Evolutionary conservation across 2,113 vertebrate genomes (phyloP).

Genomic region (Athene cunicularia): DNA sequence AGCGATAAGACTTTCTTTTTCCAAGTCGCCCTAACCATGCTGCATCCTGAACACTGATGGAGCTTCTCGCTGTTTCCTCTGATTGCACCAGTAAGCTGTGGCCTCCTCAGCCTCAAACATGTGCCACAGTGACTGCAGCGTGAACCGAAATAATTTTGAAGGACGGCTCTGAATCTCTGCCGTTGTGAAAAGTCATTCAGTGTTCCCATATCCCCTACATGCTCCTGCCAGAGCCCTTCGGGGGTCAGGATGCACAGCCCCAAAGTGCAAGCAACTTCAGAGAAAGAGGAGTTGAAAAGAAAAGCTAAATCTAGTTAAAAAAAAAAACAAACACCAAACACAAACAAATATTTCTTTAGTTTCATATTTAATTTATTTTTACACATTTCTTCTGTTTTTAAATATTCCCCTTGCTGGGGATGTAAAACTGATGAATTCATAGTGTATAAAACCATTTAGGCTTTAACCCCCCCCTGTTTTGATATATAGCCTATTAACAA

Average conservation of each 20-base stretch:
- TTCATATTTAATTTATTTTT: background rate
- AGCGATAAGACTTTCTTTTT: background rate
- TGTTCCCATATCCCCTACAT: background rate
- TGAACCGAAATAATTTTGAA: background rate
- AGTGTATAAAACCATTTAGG: background rate
- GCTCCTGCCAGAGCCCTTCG: background rate
- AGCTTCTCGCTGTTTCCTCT: background rate
- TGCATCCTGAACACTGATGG: background rate
- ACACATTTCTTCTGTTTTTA: background rate
- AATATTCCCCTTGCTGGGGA: background rate
- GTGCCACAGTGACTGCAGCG: rapidly evolving
- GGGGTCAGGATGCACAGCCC: background rate
- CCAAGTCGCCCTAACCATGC: background rate
- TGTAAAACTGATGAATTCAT: background rate
- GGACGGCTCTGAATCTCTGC: background rate
- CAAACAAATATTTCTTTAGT: background rate
- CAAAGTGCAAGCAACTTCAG: background rate
- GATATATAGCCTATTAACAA: constrained; percentile 16
- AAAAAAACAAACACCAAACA: background rate
- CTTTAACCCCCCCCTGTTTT: background rate
- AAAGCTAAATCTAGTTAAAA: background rate
- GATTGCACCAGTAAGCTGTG: background rate
- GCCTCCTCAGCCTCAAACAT: background rate
- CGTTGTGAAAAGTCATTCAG: background rate
- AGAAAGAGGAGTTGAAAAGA: background rate